These are phyloP conservation scores for Charina bottae DNA, from an alignment of 2,113 vertebrate species.

Conservation along the genomic window DNA sequence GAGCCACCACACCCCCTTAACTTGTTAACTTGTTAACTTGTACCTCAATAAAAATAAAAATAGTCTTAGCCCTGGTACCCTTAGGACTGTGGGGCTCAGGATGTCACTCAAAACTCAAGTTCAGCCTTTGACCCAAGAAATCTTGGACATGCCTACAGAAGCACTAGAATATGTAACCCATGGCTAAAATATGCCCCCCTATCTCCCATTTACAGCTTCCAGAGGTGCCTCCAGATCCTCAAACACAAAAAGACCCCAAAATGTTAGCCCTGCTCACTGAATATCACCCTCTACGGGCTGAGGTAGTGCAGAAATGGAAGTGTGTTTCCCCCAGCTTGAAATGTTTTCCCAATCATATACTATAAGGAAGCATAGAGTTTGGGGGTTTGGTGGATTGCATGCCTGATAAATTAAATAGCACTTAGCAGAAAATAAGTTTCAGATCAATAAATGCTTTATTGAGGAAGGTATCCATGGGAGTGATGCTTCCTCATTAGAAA, in stretches of 20 bases:
- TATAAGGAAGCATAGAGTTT: background rate
- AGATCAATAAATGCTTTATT: conserved; percentile 18
- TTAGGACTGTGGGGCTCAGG: background rate
- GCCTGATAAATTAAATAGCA: background rate
- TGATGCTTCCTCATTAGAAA: background rate
- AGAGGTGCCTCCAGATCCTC: background rate
- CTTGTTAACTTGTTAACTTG: background rate
- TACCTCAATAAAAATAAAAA: background rate
- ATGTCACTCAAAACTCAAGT: background rate
- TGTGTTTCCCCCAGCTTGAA: background rate
- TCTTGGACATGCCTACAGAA: background rate
- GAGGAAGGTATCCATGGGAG: background rate
- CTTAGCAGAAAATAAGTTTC: background rate
- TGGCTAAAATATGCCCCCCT: background rate
- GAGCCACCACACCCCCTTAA: no score
- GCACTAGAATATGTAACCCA: background rate
- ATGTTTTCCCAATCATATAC: background rate
- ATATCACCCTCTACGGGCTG: background rate
- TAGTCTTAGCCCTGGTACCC: background rate
- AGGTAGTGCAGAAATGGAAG: background rate
- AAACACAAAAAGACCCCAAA: background rate
- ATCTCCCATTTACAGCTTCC: background rate
- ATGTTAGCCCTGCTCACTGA: background rate
- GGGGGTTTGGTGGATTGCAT: background rate
- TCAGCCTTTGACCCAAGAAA: background rate